Base-by-base conservation (phyloP, 2,113 vertebrate species). In the Thunnus thynnus region DNA sequence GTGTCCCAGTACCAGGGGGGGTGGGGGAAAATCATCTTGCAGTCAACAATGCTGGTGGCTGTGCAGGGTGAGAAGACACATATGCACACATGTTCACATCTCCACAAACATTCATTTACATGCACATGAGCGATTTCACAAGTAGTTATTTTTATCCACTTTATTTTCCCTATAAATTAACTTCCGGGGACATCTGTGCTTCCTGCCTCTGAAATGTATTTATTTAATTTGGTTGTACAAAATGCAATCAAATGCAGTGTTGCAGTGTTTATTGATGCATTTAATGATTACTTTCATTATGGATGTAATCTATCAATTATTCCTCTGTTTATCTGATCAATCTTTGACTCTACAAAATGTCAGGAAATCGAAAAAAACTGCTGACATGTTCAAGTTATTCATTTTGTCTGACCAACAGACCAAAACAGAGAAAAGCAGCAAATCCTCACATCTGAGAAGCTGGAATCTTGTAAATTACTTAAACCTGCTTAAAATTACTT, bases 1-100 rank as follows among this genome's bases (percentile, higher is more conserved):
- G 96, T 99, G 86, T 99, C 98, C 98, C 98, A 99, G 88, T 99
- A 99, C 98, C 98, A 99, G 4, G 97, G 89, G 2, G 98, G 98
- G 66, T 98, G 96, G 22, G 98, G 99, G 89, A 99, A 99, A 0
- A 94, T 92, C 80, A 99, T 94, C 0, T 96, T 97, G 78, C 98
- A 99, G 91, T 99, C 98, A 72, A 96, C 92, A 46, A 96, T 95
- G 9, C 90, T 95, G 94, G 83, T 54, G 80, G 89, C 88, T 93
- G 88, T 77, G 48, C 46, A 67, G 74, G 36, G n/a, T 52, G n/a
- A 51, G 4, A 36, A 76, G 3, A 86, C 60, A 74, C 1, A 79
- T 6, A 41, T 10, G 11, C n/a, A 46, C 2, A 25, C n/a, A 32
- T 46, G 36, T 18, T 73, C 14, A 79, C 22, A 11, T 25, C 27